A percentile compares a stretch with the other conserved stretches of the same genome.
Conservation (phyloP, 2,113 vertebrate genomes). For the Marcusenius ussheri region DNA sequence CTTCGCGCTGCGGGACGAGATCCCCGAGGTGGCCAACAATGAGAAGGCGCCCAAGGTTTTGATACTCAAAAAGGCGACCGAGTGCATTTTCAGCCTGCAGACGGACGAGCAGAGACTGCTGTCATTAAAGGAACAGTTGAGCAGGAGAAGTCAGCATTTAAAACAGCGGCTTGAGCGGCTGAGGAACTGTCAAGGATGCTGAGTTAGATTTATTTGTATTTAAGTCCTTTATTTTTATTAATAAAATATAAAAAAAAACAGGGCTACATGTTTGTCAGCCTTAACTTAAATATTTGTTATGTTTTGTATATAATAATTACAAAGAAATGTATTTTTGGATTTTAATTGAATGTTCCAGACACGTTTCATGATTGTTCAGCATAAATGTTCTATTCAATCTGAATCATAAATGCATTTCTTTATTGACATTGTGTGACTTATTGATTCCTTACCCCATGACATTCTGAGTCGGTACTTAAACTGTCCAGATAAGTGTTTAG, state of each 20-base stretch:
- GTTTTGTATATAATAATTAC: constrained; percentile 78
- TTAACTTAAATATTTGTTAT: constrained; percentile 61
- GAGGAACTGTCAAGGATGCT: constrained; percentile 66
- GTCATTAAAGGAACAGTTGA: constrained; percentile 78
- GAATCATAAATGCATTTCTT: constrained; percentile 62
- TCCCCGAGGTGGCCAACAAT: constrained; percentile 93
- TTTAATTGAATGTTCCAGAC: neutral
- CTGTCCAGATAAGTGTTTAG: neutral
- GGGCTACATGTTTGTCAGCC: constrained; percentile 26
- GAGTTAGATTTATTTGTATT: constrained; percentile 56
- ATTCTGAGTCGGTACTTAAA: neutral
- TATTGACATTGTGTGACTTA: constrained; percentile 36
- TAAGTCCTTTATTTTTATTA: constrained; percentile 92
- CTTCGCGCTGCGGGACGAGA: constrained; percentile 88
- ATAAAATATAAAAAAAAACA: constrained; percentile 31
- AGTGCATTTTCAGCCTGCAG: constrained; percentile 83
- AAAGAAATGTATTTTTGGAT: constrained; percentile 11
- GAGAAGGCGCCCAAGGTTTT: constrained; percentile 97
- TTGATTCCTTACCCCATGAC: constrained; percentile 29
- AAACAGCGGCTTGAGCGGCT: constrained; percentile 86
- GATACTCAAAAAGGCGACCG: constrained; percentile 92
- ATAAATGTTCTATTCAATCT: constrained; percentile 46
- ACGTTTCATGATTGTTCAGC: neutral
- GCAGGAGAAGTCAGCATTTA: constrained; percentile 78
- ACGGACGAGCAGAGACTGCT: constrained; percentile 79